phyloP scores from a whole-genome alignment of 1,140 invertebrate species.

The Campoletis sonorensis region DNA sequence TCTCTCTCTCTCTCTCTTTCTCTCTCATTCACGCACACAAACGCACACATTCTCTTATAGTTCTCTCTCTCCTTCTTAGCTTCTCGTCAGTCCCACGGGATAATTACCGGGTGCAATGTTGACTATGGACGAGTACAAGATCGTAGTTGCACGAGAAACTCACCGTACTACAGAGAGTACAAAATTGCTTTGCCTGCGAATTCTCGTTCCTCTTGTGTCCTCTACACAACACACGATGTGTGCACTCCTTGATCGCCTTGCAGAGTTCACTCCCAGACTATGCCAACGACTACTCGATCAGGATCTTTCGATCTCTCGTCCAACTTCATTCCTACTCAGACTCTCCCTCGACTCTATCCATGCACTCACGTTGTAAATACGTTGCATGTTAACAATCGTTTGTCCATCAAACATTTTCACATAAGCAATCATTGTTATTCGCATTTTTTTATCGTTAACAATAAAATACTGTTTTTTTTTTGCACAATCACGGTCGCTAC shows the following conservation, averaged over 20 bases:
- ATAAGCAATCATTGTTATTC: too few relatives aligned
- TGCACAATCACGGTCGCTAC: too few relatives aligned
- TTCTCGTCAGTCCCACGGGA: slow-evolving; percentile 38
- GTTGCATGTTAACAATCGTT: background rate
- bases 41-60: background rate
- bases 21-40: too few relatives aligned
- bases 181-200: slow-evolving; percentile 30
- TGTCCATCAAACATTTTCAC: background rate
- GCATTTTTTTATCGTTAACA: too few relatives aligned
- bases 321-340: slow-evolving; percentile 1
- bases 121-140: slow-evolving; percentile 30
- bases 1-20: background rate
- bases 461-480: too few relatives aligned
- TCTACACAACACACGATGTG: background rate
- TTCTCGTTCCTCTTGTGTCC: slow-evolving; percentile 11
- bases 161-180: slow-evolving; percentile 15
- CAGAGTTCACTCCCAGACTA: slow-evolving; percentile 10
- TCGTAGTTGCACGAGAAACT: slow-evolving; percentile 36
- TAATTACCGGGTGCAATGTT: slow-evolving; percentile 40
- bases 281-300: slow-evolving; percentile 21
- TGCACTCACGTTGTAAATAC: background rate
- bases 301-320: slow-evolving; percentile 18
- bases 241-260: slow-evolving; percentile 35
- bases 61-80: background rate
- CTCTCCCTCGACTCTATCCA: background rate